Percentiles rank a stretch among this genome's conserved stretches.
Evolutionary conservation across 53 echinoderm and acorn worm species (phyloP).

Genomic region (Temnopleurus reevesii): DNA sequence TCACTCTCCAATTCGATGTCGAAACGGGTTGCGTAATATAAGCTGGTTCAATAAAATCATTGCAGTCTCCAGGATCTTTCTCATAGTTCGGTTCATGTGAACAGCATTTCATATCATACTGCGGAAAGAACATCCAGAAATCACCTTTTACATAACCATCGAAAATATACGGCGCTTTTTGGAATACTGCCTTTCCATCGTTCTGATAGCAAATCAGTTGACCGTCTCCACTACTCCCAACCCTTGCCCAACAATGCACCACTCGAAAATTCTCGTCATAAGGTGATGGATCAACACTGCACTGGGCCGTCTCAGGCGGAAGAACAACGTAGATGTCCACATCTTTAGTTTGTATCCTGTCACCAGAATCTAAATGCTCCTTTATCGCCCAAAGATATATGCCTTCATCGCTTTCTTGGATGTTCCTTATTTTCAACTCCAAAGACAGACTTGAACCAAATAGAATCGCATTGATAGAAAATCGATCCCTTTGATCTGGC

Average conservation of each 20-base stretch:
- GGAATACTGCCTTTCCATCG: neutral
- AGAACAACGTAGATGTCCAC: neutral
- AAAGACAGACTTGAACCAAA: too few species aligned
- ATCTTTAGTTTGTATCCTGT: neutral
- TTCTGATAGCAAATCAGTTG: conserved; percentile 9
- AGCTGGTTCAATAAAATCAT: neutral
- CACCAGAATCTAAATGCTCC: neutral
- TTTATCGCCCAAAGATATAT: neutral
- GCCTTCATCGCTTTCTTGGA: neutral
- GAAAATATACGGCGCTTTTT: neutral
- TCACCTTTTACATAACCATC: neutral
- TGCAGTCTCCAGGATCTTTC: neutral
- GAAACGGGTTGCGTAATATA: neutral
- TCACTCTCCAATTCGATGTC: too few species aligned
- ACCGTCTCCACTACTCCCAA: neutral
- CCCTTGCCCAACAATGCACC: neutral
- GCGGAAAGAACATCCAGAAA: neutral
- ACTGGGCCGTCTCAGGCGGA: neutral
- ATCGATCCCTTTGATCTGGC: neutral
- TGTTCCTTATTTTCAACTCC: neutral
- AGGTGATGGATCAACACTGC: neutral
- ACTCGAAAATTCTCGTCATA: neutral
- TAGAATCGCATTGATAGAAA: neutral
- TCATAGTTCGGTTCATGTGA: neutral
- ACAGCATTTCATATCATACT: neutral